These are phyloP conservation scores for Lutra lutra DNA, from an alignment of 2,797 vertebrate genomes.

Conservation along the genomic window DNA sequence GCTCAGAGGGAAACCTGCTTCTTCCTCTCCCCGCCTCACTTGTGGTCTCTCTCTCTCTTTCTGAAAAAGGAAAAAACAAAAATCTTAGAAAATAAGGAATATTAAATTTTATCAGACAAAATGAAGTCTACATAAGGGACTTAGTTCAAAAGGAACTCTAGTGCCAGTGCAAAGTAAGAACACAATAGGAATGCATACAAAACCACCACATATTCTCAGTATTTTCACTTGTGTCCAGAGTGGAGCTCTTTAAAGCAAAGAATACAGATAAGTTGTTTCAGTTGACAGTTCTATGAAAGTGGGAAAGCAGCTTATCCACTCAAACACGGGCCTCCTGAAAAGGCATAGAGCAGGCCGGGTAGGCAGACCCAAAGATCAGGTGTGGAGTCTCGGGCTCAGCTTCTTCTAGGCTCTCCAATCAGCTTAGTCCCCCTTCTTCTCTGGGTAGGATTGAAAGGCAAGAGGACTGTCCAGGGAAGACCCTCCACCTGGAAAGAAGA, in stretches of 20 bases:
- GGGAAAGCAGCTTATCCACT: not conserved
- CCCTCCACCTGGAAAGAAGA: not conserved
- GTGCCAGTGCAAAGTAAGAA: not conserved
- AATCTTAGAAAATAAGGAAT: not conserved
- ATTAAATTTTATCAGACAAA: not conserved
- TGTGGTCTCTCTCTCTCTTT: no score
- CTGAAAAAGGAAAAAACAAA: not conserved
- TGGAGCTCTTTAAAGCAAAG: not conserved
- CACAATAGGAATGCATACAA: not conserved
- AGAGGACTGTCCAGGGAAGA: not conserved
- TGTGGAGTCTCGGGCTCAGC: not conserved
- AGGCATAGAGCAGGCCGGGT: fast-evolving
- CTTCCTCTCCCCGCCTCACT: no score
- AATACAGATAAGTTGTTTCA: not conserved
- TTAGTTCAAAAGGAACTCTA: not conserved
- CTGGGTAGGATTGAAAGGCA: not conserved
- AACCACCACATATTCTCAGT: fast-evolving
- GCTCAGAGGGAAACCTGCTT: no score
- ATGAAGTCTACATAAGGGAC: not conserved
- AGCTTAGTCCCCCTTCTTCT: not conserved
- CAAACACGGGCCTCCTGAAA: not conserved
- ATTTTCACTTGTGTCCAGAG: not conserved
- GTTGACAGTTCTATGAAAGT: not conserved
- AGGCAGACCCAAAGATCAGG: not conserved
- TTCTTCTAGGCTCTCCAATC: not conserved